phyloP scores from a whole-genome alignment of 1,140 invertebrate species.

The Drosophila punjabiensis region DNA sequence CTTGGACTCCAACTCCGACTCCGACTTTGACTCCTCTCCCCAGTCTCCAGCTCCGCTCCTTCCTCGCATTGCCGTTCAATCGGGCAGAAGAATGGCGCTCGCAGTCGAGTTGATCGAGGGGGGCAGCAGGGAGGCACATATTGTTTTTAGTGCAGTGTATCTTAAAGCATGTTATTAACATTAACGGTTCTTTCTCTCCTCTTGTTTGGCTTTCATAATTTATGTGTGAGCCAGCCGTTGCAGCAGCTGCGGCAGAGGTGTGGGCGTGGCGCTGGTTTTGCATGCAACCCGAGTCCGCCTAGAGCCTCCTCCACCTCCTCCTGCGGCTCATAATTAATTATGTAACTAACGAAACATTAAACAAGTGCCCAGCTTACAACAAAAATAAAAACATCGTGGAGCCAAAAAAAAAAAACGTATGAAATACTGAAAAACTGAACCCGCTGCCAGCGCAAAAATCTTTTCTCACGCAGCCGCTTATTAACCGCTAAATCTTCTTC shows the following conservation, averaged over 20 bases:
- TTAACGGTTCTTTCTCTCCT: constrained; percentile 68
- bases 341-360: constrained; percentile 62
- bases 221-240: constrained; percentile 69
- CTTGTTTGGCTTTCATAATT: constrained; percentile 78
- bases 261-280: constrained; percentile 72
- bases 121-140: constrained; percentile 23
- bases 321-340: constrained; percentile 66
- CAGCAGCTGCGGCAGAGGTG: constrained; percentile 22
- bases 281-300: constrained; percentile 57
- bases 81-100: constrained; percentile 54
- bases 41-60: background rate
- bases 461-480: constrained; percentile 75
- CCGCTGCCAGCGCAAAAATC: constrained; percentile 45
- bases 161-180: constrained; percentile 75
- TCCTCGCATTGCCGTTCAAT: constrained; percentile 39
- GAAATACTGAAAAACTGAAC: constrained; percentile 25
- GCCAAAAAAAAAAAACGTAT: constrained; percentile 4
- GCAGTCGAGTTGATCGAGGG: constrained; percentile 18
- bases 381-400: constrained; percentile 28
- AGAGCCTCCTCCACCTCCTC: constrained; percentile 25
- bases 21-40: background rate
- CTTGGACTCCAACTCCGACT: background rate
- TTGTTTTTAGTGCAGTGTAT: constrained; percentile 64
- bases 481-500: constrained; percentile 65
- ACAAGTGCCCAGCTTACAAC: constrained; percentile 31